These are phyloP conservation scores for Lymantria dispar DNA, from an alignment of 2,888 invertebrate genomes.

Conservation along the genomic window DNA sequence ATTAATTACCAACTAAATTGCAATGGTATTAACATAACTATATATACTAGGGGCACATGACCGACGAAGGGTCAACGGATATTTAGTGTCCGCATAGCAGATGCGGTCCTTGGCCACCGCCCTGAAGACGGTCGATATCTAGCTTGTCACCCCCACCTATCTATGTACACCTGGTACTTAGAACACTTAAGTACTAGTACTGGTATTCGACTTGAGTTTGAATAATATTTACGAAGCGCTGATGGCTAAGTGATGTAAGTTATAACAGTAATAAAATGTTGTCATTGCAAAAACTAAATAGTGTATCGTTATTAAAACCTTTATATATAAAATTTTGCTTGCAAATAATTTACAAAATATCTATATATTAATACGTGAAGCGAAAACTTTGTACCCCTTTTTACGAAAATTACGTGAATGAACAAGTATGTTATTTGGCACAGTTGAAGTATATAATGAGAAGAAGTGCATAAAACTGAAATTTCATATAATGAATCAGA, in stretches of 20 bases:
- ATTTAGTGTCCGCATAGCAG: constrained; percentile 79
- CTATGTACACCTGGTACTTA: constrained; percentile 77
- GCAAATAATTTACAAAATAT: too few species aligned
- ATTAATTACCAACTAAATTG: constrained; percentile 76
- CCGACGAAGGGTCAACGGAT: constrained; percentile 74
- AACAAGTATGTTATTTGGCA: too few species aligned
- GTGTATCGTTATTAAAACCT: too few species aligned
- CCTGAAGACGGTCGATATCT: constrained; percentile 80
- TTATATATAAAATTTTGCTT: too few species aligned
- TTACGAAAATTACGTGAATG: too few species aligned
- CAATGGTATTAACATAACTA: constrained; percentile 34
- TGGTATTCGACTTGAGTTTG: constrained; percentile 17
- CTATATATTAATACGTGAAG: too few species aligned
- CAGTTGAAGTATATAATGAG: too few species aligned
- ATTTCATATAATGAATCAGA: too few species aligned
- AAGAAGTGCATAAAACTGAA: too few species aligned
- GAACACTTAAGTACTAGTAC: constrained; percentile 37
- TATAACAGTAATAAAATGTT: too few species aligned
- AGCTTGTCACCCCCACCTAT: constrained; percentile 69
- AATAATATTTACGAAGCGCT: constrained; percentile 9
- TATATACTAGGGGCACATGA: constrained; percentile 57
- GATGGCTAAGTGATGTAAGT: neutral
- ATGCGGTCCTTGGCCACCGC: constrained; percentile 78
- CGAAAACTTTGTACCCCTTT: too few species aligned
- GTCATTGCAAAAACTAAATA: too few species aligned